Percentiles rank a stretch among this genome's conserved stretches.
Evolutionary conservation across 2,797 vertebrate genomes (phyloP).

Genomic region (Lepidocolaptes lacrymiger): DNA sequence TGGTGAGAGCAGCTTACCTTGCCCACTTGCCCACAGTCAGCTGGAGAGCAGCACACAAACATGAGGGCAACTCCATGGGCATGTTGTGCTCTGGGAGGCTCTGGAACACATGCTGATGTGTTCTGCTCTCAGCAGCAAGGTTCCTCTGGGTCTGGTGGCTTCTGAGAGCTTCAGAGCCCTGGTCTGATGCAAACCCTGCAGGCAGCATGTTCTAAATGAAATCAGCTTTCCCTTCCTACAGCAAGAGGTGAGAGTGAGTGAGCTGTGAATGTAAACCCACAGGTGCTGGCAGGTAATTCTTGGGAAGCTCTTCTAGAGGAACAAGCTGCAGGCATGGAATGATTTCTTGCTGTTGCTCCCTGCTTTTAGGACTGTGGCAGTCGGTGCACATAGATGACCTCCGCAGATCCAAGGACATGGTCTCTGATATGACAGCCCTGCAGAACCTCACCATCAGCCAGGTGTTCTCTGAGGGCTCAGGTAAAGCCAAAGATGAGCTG

Average conservation of each 20-base stretch:
- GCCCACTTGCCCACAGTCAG: neutral
- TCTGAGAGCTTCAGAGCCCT: neutral
- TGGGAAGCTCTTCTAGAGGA: neutral
- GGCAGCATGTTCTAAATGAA: neutral
- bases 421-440: conserved; percentile 86
- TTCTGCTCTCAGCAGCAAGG: neutral
- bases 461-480: conserved; percentile 79
- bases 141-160: neutral
- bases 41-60: neutral
- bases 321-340: neutral
- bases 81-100: neutral
- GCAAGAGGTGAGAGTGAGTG: neutral
- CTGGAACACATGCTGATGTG: rapidly evolving
- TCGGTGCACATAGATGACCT: conserved; percentile 95
- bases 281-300: neutral
- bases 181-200: rapidly evolving
- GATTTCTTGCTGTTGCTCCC: neutral
- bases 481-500: conserved; percentile 70
- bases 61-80: rapidly evolving
- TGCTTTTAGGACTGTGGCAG: conserved; percentile 85
- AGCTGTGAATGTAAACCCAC: neutral
- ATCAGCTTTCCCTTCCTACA: neutral
- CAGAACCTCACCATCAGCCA: conserved; percentile 89
- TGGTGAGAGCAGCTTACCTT: neutral
- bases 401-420: conserved; percentile 85